A percentile compares a stretch with the other conserved stretches of the same genome.
phyloP scores from a whole-genome alignment of 2,888 invertebrate genomes.

The Oscheius onirici region DNA sequence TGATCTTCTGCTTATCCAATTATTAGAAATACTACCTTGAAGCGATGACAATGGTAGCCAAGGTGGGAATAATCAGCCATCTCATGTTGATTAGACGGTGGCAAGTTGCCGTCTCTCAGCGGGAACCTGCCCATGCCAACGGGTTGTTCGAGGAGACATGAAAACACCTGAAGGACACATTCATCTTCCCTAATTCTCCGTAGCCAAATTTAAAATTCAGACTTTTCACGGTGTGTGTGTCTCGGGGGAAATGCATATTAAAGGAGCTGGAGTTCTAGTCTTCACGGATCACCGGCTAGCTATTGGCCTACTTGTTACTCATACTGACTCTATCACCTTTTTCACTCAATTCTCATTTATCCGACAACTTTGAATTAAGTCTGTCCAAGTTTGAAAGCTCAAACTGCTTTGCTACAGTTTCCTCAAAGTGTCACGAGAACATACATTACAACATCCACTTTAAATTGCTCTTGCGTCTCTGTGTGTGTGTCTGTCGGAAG shows the following conservation, averaged over 20 bases:
- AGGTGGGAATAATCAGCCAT: conserved; percentile 12
- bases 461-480: too few relatives aligned
- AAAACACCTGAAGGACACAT: not conserved
- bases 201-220: not conserved
- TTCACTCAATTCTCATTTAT: too few relatives aligned
- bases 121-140: conserved; percentile 6
- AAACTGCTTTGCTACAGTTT: too few relatives aligned
- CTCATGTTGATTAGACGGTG: not conserved
- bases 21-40: conserved; percentile 4
- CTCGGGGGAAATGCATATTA: conserved; percentile 6
- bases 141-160: too few relatives aligned
- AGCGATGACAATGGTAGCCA: not conserved
- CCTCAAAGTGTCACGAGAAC: too few relatives aligned
- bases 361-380: too few relatives aligned
- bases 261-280: not conserved
- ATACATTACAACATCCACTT: too few relatives aligned
- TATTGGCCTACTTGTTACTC: not conserved
- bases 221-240: too few relatives aligned
- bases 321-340: too few relatives aligned
- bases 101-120: conserved; percentile 2
- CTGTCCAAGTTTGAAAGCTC: too few relatives aligned
- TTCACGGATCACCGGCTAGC: not conserved
- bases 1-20: not conserved
- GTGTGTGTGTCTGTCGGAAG: too few relatives aligned
- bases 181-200: not conserved